Evolutionary conservation across 2,797 vertebrate species (phyloP).

Genomic region (Scarus forsteni): DNA sequence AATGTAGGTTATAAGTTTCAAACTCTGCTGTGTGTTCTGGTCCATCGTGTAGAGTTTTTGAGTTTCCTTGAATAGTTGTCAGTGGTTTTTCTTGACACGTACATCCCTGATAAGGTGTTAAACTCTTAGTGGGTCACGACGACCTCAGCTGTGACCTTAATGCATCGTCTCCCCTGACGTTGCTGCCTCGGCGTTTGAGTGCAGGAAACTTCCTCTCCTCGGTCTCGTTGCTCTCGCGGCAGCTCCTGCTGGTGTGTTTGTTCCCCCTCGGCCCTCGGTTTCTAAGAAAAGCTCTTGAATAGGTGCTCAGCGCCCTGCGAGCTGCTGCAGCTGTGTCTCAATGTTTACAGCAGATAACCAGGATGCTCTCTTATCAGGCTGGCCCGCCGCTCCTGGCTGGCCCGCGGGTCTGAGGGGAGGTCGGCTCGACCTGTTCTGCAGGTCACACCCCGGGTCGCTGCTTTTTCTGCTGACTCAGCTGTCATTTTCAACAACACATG

Average conservation of each 20-base stretch:
- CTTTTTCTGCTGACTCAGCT: conserved; percentile 43
- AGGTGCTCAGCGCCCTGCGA: not conserved
- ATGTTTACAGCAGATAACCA: conserved; percentile 65
- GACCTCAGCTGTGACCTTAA: conserved; percentile 13
- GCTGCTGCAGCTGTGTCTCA: conserved; percentile 12
- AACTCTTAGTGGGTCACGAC: not conserved
- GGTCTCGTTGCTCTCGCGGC: conserved; percentile 32
- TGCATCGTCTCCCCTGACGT: conserved; percentile 5
- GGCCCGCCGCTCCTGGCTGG: conserved; percentile 25
- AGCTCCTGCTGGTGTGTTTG: conserved; percentile 11
- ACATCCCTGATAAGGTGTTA: too few species aligned
- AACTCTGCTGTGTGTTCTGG: too few species aligned
- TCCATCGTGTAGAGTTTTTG: too few species aligned
- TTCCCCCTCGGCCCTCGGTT: not conserved
- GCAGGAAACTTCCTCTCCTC: conserved; percentile 10
- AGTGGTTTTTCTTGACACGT: too few species aligned
- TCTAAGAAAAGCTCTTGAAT: conserved; percentile 9
- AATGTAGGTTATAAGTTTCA: too few species aligned
- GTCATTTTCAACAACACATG: conserved; percentile 11
- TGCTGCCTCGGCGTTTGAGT: not conserved
- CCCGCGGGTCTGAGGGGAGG: conserved; percentile 16
- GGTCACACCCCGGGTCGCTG: conserved; percentile 53
- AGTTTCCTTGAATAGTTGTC: too few species aligned
- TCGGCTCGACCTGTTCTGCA: conserved; percentile 39
- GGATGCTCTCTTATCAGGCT: conserved; percentile 70